Evolutionary conservation across 2,113 vertebrate genomes (phyloP).

Genomic region (Sardina pilchardus): DNA sequence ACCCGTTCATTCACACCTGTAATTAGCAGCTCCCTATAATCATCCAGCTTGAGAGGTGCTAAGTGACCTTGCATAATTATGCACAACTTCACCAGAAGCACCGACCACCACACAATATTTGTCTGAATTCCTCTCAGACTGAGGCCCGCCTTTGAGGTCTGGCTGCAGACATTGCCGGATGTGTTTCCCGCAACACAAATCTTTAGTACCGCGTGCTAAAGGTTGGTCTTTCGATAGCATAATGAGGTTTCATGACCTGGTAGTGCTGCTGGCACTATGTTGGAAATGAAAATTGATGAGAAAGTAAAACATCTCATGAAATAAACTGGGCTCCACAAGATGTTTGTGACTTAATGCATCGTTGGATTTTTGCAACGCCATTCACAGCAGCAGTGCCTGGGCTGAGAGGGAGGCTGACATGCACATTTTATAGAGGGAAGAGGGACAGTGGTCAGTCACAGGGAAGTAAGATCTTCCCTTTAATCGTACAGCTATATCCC

Average conservation of each 20-base stretch:
- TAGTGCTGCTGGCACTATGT: background rate
- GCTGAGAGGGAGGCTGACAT: background rate
- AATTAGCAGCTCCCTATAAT: background rate
- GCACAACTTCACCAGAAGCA: background rate
- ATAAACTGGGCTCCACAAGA: background rate
- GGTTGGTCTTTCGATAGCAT: background rate
- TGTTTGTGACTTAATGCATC: constrained; percentile 4
- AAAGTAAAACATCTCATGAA: background rate
- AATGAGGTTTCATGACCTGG: constrained; percentile 1
- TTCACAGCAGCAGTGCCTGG: background rate
- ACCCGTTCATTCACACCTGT: background rate
- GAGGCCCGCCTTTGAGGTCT: background rate
- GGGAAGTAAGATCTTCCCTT: background rate
- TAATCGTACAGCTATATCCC: background rate
- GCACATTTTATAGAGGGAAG: background rate
- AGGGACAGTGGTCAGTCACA: background rate
- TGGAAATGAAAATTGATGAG: background rate
- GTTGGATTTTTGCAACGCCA: background rate
- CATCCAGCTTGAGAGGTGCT: background rate
- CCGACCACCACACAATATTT: background rate
- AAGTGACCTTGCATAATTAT: background rate
- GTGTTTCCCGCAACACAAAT: background rate
- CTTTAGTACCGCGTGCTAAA: background rate
- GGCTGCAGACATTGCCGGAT: background rate
- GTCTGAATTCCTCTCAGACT: background rate